These are phyloP conservation scores for Zosterops hypoxanthus DNA, from an alignment of 2,113 vertebrate species.

Conservation along the genomic window DNA sequence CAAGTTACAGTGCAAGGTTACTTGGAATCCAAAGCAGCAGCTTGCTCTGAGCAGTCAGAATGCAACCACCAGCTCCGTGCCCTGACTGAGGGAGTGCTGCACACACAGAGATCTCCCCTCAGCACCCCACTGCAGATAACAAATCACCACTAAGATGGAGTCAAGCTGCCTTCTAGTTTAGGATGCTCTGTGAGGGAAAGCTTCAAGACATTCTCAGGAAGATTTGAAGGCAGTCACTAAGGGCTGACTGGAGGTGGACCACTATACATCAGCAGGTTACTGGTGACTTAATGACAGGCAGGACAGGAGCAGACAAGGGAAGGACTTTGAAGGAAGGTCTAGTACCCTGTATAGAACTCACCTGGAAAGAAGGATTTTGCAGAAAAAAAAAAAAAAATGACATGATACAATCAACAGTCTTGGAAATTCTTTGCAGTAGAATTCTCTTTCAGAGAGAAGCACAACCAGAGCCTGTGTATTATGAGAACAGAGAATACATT, in stretches of 20 bases:
- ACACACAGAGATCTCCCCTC: neutral
- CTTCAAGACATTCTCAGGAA: neutral
- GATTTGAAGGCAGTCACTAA: neutral
- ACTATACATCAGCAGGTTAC: neutral
- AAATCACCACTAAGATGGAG: accelerated
- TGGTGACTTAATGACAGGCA: neutral
- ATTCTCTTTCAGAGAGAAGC: neutral
- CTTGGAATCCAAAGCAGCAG: neutral
- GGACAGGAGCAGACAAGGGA: neutral
- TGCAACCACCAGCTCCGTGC: neutral
- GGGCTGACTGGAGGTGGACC: neutral
- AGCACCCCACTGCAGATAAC: neutral
- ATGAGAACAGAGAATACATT: neutral
- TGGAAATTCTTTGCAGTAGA: neutral
- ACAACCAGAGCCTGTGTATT: neutral
- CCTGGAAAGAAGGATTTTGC: neutral
- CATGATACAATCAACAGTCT: neutral
- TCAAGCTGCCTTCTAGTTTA: neutral
- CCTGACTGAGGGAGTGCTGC: neutral
- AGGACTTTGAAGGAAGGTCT: neutral
- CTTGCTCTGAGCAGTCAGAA: neutral
- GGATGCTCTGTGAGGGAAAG: neutral
- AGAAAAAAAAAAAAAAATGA: neutral
- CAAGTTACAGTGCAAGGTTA: neutral
- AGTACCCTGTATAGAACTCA: neutral